These are phyloP conservation scores for Agrotis puta DNA, from an alignment of 2,888 invertebrate species.

Conservation along the genomic window DNA sequence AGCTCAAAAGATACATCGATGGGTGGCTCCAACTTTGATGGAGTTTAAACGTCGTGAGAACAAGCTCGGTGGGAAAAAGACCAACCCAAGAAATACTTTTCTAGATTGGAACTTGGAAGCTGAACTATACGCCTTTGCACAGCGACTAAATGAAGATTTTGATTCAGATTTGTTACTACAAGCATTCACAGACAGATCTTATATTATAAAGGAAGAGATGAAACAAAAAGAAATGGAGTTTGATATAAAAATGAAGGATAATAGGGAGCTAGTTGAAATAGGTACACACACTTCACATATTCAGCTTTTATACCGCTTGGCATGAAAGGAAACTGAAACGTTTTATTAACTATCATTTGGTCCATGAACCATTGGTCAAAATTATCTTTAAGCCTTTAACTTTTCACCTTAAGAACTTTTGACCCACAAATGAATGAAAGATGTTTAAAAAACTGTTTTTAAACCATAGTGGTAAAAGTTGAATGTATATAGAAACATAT, in stretches of 20 bases:
- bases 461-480: too few species aligned
- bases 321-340: not conserved
- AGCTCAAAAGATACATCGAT: constrained; percentile 90
- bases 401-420: too few species aligned
- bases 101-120: constrained; percentile 97
- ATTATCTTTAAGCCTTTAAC: too few species aligned
- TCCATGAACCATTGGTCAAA: too few species aligned
- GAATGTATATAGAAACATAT: too few species aligned
- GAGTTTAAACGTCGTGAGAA: constrained; percentile 91
- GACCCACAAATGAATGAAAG: too few species aligned
- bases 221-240: constrained; percentile 94
- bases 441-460: too few species aligned
- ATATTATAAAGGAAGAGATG: constrained; percentile 93
- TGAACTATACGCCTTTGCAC: constrained; percentile 97
- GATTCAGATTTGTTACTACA: constrained; percentile 92
- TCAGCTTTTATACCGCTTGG: not conserved
- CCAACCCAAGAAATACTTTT: constrained; percentile 91
- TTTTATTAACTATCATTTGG: too few species aligned
- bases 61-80: constrained; percentile 90
- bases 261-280: constrained; percentile 92
- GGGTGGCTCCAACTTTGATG: constrained; percentile 93
- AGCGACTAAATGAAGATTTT: constrained; percentile 96
- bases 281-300: constrained; percentile 82
- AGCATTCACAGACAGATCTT: constrained; percentile 96
- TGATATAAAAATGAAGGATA: constrained; percentile 92